Conservation (phyloP, 2,888 invertebrate species). For the Meiosimyza decipiens region DNA sequence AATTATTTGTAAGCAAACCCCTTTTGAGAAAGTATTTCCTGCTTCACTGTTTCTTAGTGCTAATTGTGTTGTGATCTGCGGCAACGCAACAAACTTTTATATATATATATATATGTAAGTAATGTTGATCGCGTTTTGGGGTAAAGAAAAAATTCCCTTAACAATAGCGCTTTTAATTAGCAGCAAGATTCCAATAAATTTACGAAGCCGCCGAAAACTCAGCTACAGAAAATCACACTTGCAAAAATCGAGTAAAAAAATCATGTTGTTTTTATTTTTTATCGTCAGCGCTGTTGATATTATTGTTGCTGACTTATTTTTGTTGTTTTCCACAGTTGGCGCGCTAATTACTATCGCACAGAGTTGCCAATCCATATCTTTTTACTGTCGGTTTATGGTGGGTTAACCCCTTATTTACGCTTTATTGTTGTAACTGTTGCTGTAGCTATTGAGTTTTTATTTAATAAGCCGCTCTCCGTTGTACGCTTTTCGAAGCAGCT, state of each 20-base stretch:
- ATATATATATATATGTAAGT: too few species aligned
- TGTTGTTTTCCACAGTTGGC: constrained; percentile 34
- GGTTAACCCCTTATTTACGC: too few species aligned
- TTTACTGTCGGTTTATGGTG: constrained; percentile 14
- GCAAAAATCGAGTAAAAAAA: constrained; percentile 14
- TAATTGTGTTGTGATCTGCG: too few species aligned
- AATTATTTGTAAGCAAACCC: too few species aligned
- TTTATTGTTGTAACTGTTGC: not conserved
- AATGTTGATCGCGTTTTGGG: not conserved
- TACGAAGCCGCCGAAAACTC: constrained; percentile 23
- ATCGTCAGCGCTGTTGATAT: not conserved
- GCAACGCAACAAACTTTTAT: too few species aligned
- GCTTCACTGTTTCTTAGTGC: too few species aligned
- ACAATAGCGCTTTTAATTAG: constrained; percentile 58
- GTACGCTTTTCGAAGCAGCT: constrained; percentile 15
- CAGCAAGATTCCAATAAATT: constrained; percentile 52
- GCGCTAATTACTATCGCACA: constrained; percentile 58
- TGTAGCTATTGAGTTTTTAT: not conserved
- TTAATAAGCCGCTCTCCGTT: constrained; percentile 33
- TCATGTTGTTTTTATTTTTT: constrained; percentile 21
- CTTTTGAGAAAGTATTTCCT: too few species aligned
- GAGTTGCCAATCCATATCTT: constrained; percentile 14
- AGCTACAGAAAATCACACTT: constrained; percentile 36
- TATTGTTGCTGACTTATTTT: not conserved
- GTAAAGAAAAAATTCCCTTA: constrained; percentile 38